Conservation (phyloP, 2,113 vertebrate species). For the Dasypus novemcinctus region DNA sequence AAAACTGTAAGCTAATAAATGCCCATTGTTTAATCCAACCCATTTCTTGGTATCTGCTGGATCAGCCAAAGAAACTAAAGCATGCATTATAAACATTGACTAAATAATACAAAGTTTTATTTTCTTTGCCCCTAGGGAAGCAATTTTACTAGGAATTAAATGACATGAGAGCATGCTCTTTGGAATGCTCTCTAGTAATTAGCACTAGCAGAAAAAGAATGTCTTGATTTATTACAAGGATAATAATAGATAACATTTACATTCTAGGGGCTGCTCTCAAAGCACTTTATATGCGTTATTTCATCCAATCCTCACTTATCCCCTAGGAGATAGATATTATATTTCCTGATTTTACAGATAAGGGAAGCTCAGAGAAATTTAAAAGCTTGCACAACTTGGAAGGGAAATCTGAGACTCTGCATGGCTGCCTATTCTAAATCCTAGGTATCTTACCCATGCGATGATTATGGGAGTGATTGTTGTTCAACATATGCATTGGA, state of each 20-base stretch:
- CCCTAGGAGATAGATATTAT: neutral
- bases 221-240: neutral
- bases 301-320: neutral
- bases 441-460: neutral
- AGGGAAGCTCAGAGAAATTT: neutral
- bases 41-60: no score
- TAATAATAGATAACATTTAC: neutral
- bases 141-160: neutral
- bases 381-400: neutral
- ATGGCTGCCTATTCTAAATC: neutral
- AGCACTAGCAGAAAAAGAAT: neutral
- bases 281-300: neutral
- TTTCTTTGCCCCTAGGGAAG: neutral
- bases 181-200: neutral
- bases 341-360: neutral
- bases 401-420: neutral
- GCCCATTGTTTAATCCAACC: no score
- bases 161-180: neutral
- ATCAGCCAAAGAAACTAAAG: no score
- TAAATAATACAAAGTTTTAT: neutral
- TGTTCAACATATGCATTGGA: neutral
- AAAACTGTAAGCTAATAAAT: no score
- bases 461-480: neutral
- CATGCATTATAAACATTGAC: neutral
- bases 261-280: neutral